Base-by-base conservation (phyloP, 2,113 vertebrate species). In the Sarotherodon lohbergeri region DNA sequence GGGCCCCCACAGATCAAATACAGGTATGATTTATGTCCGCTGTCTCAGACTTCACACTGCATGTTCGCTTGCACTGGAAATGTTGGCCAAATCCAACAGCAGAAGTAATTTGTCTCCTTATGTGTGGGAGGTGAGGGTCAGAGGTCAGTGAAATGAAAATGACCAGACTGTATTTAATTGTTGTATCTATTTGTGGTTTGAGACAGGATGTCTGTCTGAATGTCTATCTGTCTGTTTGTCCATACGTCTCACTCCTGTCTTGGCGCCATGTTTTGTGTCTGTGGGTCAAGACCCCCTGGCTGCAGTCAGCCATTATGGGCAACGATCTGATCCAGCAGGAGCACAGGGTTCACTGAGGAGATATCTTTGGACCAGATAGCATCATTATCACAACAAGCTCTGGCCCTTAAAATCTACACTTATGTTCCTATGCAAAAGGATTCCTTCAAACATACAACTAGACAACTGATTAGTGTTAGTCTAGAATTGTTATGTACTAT, bases 1-100 rank as follows among this genome's bases (percentile, higher is more conserved):
- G 96, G 97, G 96, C 95, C 94, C 94, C 96, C 96, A 94, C 95
- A 96, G 96, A 98, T 98, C 96, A 95, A 96, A 97, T 97, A 96
- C 98, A 98, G 98, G 97, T 98, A 98, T 98, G 98, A 98, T 98
- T 98, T 97, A 98, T 98, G 97, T 97, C 96, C 93, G 92, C 95
- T 97, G 92, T 93, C 94, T 96, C 84, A 96, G 96, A 93, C 88
- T 96, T 97, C 92, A 91, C 84, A 79, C 71, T 13, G 63, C 88
- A 85, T 86, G 96, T 96, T 97, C 95, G 93, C 68, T 89, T 81
- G 57, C 89, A 27, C 56, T 57, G 79, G 91, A 95, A 92, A 41
- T 81, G 81, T 87, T 88, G 91, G 91, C 85, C 94, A 92, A 92
- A 95, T 80, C 89, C 91, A 88, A 91, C 86, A 81, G 90, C 90